Base-by-base conservation (phyloP, 1,140 invertebrate species). In the Tetramorium alpestre region DNA sequence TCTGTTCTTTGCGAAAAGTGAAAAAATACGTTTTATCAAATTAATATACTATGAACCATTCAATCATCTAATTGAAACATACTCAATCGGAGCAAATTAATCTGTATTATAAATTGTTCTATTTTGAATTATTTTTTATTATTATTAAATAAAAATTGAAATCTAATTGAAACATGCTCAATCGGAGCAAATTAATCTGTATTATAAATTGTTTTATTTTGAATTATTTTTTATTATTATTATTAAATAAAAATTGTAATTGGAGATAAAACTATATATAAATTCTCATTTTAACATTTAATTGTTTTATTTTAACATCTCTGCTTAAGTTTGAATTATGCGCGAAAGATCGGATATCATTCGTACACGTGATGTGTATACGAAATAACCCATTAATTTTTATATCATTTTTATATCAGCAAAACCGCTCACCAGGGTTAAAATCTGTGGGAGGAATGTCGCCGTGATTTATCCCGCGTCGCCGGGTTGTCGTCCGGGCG, bases 391-490 rank as follows among this genome's bases (percentile, higher is more conserved):
- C 10, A 18, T 49, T 67, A 49, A 49, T 67, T 67, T 33, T 47
- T 16, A 33, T 33, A 33, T 33, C 28, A 33, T 33, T 33, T 33
- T 33, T 33, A 51, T 49, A 11, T 38, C 10, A n/a, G 16, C 13
- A 60, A 77, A 47, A 47, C 2, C 16, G 10, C 6, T 58, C 28
- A 13, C 22, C 77, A 28, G 16, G 0, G 33, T 73, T 58, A 70
- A 82, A 25, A 73, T 72, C 22, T 13, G 18, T 49, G 51, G 11
- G 44, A 69, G 69, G 77, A 69, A 58, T 33, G 18, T 72, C 33
- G 33, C 33, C 33, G 78, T 47, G 51, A 82, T 72, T 69, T 81
- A 69, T 54, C 47, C 16, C 18, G 18, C 33, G 51, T n/a, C n/a
- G 6, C 33, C 54, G 18, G 10, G 41, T 3, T 73, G 38, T 60